Conservation (phyloP, 2,797 vertebrate species). For the Cottoperca gobio region DNA sequence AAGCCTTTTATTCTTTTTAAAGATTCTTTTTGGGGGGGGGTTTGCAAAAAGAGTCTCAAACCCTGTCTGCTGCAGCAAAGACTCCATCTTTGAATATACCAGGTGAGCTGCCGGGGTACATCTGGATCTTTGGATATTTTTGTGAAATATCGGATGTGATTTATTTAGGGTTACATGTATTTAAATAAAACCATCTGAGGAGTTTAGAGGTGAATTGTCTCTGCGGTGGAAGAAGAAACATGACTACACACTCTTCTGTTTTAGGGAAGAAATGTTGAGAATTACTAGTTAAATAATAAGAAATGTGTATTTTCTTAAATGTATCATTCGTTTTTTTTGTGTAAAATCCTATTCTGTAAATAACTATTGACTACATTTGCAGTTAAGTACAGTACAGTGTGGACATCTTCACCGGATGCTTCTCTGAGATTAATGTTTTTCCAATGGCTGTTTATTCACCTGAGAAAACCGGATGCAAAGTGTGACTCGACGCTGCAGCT, state of each 20-base stretch:
- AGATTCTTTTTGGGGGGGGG: no score
- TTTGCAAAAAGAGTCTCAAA: no score
- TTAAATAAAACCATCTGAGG: neutral
- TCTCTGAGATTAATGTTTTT: conserved; percentile 57
- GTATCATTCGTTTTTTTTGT: neutral
- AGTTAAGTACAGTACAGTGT: neutral
- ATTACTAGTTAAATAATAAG: neutral
- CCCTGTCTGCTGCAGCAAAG: no score
- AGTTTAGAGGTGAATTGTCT: neutral
- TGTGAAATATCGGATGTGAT: neutral
- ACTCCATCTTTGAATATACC: no score
- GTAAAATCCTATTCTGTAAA: no score
- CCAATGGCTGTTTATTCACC: conserved; percentile 79
- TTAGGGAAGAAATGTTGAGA: neutral
- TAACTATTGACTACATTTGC: no score
- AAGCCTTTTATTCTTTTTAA: no score
- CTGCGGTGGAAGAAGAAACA: neutral
- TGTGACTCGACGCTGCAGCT: conserved; percentile 25
- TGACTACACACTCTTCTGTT: no score
- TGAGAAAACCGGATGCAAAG: conserved; percentile 57
- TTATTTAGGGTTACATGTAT: neutral
- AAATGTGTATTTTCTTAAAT: neutral
- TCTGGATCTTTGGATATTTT: neutral
- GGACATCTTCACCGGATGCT: conserved; percentile 50
- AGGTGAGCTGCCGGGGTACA: no score